These are phyloP conservation scores for Holotrichia oblita DNA, from an alignment of 1,140 invertebrate species.

Conservation along the genomic window DNA sequence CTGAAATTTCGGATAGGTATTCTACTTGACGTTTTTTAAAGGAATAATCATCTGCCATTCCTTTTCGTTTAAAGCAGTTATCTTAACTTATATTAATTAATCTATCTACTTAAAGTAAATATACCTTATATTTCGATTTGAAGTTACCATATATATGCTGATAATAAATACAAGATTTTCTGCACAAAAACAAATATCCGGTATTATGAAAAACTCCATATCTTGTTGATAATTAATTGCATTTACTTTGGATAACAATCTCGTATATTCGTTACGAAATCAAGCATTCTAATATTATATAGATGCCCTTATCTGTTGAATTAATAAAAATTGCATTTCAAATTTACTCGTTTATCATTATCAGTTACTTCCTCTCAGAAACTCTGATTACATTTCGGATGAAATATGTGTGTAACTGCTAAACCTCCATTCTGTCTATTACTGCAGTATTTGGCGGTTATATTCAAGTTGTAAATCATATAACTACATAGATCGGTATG, in stretches of 20 bases:
- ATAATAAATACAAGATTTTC: not conserved
- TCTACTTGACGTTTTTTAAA: no score
- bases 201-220: constrained; percentile 1
- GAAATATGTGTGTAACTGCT: not conserved
- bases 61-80: no score
- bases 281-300: not conserved
- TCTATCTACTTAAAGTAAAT: not conserved
- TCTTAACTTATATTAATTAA: not conserved
- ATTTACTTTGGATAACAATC: constrained; percentile 15
- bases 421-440: no score
- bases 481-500: no score
- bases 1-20: no score
- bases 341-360: not conserved
- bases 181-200: constrained; percentile 17
- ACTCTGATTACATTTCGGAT: not conserved
- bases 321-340: not conserved
- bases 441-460: no score
- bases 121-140: not conserved
- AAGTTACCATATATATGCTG: not conserved
- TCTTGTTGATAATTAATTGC: not conserved
- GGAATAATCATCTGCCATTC: no score
- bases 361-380: not conserved
- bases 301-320: not conserved
- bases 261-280: not conserved
- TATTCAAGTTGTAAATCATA: no score